Percentiles rank a stretch among this genome's conserved stretches.
phyloP scores from a whole-genome alignment of 2,888 invertebrate genomes.

The Cerastis leucographa region DNA sequence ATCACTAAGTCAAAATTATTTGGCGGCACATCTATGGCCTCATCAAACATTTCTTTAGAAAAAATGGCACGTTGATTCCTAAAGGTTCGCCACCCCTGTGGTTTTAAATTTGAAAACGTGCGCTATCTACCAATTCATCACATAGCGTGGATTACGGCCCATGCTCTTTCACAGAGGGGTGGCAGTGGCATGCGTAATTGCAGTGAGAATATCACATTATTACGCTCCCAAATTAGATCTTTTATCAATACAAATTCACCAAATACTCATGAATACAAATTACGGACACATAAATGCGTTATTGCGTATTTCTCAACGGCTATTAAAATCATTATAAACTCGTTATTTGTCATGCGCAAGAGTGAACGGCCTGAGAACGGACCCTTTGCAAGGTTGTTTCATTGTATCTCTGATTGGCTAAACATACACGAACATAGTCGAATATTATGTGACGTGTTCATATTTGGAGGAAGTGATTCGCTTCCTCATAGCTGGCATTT shows the following conservation, averaged over 20 bases:
- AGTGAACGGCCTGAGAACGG: conserved; percentile 49
- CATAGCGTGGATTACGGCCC: too few relatives aligned
- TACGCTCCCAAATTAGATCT: background rate
- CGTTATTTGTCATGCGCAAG: conserved; percentile 37
- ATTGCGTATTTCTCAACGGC: conserved; percentile 19
- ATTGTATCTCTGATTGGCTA: conserved; percentile 27
- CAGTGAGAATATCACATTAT: too few relatives aligned
- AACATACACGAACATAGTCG: conserved; percentile 13
- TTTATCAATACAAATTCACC: background rate
- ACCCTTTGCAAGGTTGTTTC: conserved; percentile 58
- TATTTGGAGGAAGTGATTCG: conserved; percentile 30
- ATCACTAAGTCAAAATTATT: too few relatives aligned
- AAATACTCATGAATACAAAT: conserved; percentile 5
- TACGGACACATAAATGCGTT: background rate
- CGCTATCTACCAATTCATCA: background rate
- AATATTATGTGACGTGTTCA: conserved; percentile 26
- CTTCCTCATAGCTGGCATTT: conserved; percentile 40
- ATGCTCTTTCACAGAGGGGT: background rate
- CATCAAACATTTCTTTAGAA: too few relatives aligned
- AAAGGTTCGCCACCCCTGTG: too few relatives aligned
- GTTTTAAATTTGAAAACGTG: background rate
- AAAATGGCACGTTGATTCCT: too few relatives aligned
- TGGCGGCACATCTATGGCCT: too few relatives aligned
- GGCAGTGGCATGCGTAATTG: too few relatives aligned
- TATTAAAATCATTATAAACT: conserved; percentile 40